Percentiles rank a stretch among this genome's conserved stretches.
Evolutionary conservation across 1,140 invertebrate species (phyloP).

Genomic region (Drosophila pectinifera): DNA sequence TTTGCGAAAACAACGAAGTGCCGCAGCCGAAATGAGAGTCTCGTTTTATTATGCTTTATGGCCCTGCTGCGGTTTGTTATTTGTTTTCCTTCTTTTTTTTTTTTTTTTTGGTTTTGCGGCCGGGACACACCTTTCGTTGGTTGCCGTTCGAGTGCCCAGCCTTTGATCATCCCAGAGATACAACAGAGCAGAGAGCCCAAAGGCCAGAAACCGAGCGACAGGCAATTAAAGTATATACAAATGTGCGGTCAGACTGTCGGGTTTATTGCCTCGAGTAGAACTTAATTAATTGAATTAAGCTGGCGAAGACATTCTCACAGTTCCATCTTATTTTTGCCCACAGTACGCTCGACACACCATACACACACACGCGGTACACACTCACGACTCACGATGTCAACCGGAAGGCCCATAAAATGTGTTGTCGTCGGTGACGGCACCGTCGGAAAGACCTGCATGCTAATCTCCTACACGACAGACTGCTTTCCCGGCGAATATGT

Average conservation of each 20-base stretch:
- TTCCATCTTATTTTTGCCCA: slow-evolving; percentile 44
- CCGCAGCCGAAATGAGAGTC: slow-evolving; percentile 60
- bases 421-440: slow-evolving; percentile 91
- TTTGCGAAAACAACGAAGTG: slow-evolving; percentile 73
- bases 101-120: slow-evolving; percentile 15
- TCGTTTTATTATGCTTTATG: slow-evolving; percentile 71
- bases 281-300: slow-evolving; percentile 84
- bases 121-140: slow-evolving; percentile 51
- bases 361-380: slow-evolving; percentile 26
- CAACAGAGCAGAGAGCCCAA: neutral
- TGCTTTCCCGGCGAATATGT: slow-evolving; percentile 99
- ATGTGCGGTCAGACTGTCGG: slow-evolving; percentile 43
- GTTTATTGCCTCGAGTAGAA: slow-evolving; percentile 76
- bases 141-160: slow-evolving; percentile 24
- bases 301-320: slow-evolving; percentile 54
- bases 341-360: slow-evolving; percentile 10
- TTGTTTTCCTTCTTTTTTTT: slow-evolving; percentile 19
- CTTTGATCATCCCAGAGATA: slow-evolving; percentile 59
- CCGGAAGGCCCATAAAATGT: slow-evolving; percentile 97
- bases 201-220: slow-evolving; percentile 12
- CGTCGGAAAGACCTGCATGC: slow-evolving; percentile 99
- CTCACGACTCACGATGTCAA: slow-evolving; percentile 87
- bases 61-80: slow-evolving; percentile 55
- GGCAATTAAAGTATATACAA: slow-evolving; percentile 55
- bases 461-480: slow-evolving; percentile 99